Base-by-base conservation (phyloP, 1,140 invertebrate species). In the Olivierus martensii region DNA sequence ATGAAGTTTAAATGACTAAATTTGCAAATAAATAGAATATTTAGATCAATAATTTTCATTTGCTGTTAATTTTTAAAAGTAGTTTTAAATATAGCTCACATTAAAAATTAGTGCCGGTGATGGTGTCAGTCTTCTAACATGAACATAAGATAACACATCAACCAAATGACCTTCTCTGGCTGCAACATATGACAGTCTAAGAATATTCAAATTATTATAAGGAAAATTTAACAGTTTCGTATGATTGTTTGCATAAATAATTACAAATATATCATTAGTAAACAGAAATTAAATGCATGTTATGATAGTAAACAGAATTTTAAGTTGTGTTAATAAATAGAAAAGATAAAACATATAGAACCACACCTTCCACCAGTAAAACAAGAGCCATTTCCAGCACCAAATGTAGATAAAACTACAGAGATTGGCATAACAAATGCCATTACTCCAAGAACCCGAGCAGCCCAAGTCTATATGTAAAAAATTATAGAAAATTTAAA, bases 91-190 rank as follows among this genome's bases (percentile, higher is more conserved):
- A 51, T 15, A 36, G 56, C 54, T 58, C 46, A 61, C 62, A 70
- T 92, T 87, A 48, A 87, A 77, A 0, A 82, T 77, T 0, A 93
- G 82, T 5, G 88, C 87, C 0, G 85, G 82, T 1, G 82, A 78
- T 1, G 91, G 91, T 0, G 89, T 94, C 57, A 82, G 71, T 55
- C 77, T 77, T 36, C 77, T 78, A 2, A 83, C 70, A 62, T 91
- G 87, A 10, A 93, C 82, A 65, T 82, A 93, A 0, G 87, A 90
- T 57, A 95, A 78, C 28, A 86, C 75, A 59, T 81, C 77, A 1
- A 90, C 73, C 69, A 93, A 79, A 59, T 94, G 88, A 2, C 87
- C 87, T 59, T 90, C 83, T 56, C 81, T 75, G 2, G 84, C 86
- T 17, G 87, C 87, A 2, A 87, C 86, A 65, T 85, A 93, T 64